A percentile compares a stretch with the other conserved stretches of the same genome.
Conservation (phyloP, 2,113 vertebrate genomes). For the Heloderma charlesbogerti region DNA sequence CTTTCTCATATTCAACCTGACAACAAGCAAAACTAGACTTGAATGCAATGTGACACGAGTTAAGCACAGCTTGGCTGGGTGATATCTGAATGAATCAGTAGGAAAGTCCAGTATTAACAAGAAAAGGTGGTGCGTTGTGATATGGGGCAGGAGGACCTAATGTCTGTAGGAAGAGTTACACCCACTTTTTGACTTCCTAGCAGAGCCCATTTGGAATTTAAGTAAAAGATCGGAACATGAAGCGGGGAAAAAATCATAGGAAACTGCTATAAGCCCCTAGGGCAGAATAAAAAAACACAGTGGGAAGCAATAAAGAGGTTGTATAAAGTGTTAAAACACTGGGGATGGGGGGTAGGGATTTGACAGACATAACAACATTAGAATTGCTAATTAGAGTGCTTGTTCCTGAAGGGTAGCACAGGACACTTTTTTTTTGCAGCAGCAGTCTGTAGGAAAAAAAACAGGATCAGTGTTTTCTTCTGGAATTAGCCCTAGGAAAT, state of each 20-base stretch:
- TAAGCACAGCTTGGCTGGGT: slow-evolving; percentile 21
- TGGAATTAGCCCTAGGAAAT: slow-evolving; percentile 4
- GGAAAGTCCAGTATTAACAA: slow-evolving; percentile 26
- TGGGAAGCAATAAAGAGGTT: slow-evolving; percentile 56
- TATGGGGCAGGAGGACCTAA: slow-evolving; percentile 45
- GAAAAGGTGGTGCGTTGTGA: slow-evolving; percentile 42
- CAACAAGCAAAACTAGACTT: slow-evolving; percentile 37
- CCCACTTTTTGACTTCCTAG: slow-evolving; percentile 38
- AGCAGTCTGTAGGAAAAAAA: slow-evolving; percentile 33
- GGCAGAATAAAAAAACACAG: slow-evolving; percentile 66
- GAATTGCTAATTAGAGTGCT: slow-evolving; percentile 61
- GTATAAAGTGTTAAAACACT: slow-evolving; percentile 57
- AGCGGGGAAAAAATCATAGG: slow-evolving; percentile 58
- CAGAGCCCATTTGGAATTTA: slow-evolving; percentile 57
- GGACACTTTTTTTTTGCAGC: slow-evolving; percentile 29
- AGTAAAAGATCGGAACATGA: slow-evolving; percentile 58
- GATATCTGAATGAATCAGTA: background rate
- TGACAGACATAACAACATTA: slow-evolving; percentile 63
- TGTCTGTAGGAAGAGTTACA: slow-evolving; percentile 59
- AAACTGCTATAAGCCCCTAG: slow-evolving; percentile 64
- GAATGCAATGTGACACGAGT: background rate
- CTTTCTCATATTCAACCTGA: slow-evolving; percentile 32
- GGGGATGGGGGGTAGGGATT: slow-evolving; percentile 32
- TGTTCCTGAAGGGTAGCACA: slow-evolving; percentile 42
- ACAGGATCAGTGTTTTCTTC: slow-evolving; percentile 44